Evolutionary conservation across 2,888 invertebrate species (phyloP).

Genomic region (Caenorhabditis wallacei): DNA sequence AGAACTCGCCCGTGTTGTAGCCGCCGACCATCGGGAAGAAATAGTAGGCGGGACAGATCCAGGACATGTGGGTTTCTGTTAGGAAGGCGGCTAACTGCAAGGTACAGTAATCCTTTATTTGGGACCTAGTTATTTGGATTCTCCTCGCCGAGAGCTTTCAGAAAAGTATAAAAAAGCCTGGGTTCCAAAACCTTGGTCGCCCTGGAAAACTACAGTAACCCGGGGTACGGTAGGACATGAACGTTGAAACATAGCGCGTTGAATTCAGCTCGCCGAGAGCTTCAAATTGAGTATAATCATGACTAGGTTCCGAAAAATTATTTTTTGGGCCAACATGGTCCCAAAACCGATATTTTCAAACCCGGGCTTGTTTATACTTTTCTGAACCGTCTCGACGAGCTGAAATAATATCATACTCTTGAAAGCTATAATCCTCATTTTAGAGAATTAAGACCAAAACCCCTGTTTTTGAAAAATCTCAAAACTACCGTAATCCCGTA

Average conservation of each 20-base stretch:
- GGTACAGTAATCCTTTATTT: not conserved
- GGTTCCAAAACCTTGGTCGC: not conserved
- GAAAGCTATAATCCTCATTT: not conserved
- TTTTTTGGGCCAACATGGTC: too few relatives aligned
- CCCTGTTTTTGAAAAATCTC: too few relatives aligned
- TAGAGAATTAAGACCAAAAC: too few relatives aligned
- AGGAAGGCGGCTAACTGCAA: constrained; percentile 41
- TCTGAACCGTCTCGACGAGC: too few relatives aligned
- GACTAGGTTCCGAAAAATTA: not conserved
- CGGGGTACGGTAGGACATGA: too few relatives aligned
- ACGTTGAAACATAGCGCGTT: not conserved
- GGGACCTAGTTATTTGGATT: not conserved
- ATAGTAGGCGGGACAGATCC: constrained; percentile 31
- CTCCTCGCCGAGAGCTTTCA: not conserved
- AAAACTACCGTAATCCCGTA: too few relatives aligned
- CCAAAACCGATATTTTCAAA: too few relatives aligned
- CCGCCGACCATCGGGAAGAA: constrained; percentile 53
- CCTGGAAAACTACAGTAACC: too few relatives aligned
- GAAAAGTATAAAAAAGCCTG: not conserved
- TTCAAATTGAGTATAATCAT: not conserved
- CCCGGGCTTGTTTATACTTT: too few relatives aligned
- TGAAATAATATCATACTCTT: not conserved
- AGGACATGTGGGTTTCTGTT: constrained; percentile 43
- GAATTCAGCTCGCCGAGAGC: not conserved
- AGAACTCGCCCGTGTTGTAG: constrained; percentile 6